phyloP scores from a whole-genome alignment of 2,888 invertebrate genomes.

The Drosophila neutralis region DNA sequence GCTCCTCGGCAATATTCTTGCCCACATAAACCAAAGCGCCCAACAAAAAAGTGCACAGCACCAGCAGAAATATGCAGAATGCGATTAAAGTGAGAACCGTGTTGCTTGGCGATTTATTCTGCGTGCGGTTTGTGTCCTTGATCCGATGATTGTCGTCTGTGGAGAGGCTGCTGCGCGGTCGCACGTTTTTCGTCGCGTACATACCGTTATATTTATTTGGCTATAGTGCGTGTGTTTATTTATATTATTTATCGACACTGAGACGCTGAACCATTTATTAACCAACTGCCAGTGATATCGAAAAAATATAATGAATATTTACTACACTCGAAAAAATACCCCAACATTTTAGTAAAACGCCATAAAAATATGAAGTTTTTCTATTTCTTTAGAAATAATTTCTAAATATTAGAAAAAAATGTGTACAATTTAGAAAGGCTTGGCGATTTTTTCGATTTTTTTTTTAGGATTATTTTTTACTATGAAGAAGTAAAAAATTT shows the following conservation, averaged over 20 bases:
- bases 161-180: conserved; percentile 84
- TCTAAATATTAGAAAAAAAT: background rate
- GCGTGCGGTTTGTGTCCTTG: conserved; percentile 67
- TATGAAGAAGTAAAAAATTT: background rate
- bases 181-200: conserved; percentile 83
- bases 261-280: conserved; percentile 20
- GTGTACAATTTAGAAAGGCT: no score
- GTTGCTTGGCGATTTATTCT: conserved; percentile 71
- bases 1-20: conserved; percentile 80
- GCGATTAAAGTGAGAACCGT: conserved; percentile 82
- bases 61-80: conserved; percentile 83
- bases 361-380: background rate
- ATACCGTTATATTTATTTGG: conserved; percentile 63
- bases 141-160: conserved; percentile 83
- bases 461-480: no score
- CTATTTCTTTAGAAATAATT: background rate
- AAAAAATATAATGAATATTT: background rate
- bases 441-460: no score
- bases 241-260: conserved; percentile 28
- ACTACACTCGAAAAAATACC: background rate
- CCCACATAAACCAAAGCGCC: conserved; percentile 84
- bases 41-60: conserved; percentile 82
- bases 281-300: conserved; percentile 14
- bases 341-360: background rate
- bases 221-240: conserved; percentile 2